Evolutionary conservation across 2,888 invertebrate species (phyloP), one percentile per base, ranked within the genome.

Genomic region (Keiferia lycopersicella): DNA sequence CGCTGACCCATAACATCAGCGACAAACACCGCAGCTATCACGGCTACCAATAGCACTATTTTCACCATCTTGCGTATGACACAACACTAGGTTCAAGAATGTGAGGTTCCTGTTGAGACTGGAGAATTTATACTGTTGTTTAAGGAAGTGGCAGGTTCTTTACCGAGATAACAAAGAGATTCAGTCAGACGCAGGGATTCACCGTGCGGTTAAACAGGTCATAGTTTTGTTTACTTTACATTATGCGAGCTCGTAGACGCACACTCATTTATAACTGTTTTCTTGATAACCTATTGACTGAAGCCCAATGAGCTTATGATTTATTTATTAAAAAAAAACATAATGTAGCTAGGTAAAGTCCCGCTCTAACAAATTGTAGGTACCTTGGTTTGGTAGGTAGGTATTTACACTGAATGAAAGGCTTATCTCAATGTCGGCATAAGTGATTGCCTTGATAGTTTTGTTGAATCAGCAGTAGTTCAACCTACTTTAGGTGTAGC

Each of bases 141-240:
- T 66, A 26, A 69, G 69, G 69, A 69, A 71, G 67, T 30, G 26
- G 26, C 14, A 67, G 72, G 72, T 69, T 41, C 65, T 71, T 71
- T 62, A 69, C 71, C 67, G 62, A 20, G 45, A 50, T 48, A 53
- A 53, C 11, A 45, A 1, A 16, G 45, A 45, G 45, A 7, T n/a
- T 16, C 48, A 18, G 48, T 22, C 3, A 34, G 18, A 34, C 38
- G 12, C 16, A 45, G 62, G 62, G 62, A 62, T 53, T 34, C 34
- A 62, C 62, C 62, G 51, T 10, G 41, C 59, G 18, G 53, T 51
- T 39, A 10, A 60, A 59, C 60, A 22, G 45, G 8, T 59, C 58
- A 51, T 65, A 62, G 16, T 53, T 65, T 57, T 16, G 51, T 53
- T 53, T 53, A 22, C 22, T 12, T 53, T 14, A 1, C 7, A 22